Conservation (phyloP, 2,113 vertebrate genomes). For the human (Homo sapiens) region GRCh38 chr4:72979501-72980000, state of each 20-base stretch:
- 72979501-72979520: no score
- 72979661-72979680: neutral
- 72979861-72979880: neutral
- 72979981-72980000: neutral
- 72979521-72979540: no score
- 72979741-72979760: constrained; percentile 9
- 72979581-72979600: no score
- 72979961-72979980: neutral
- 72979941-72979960: neutral
- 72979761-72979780: neutral
- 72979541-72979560: no score
- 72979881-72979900: neutral
- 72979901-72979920: neutral
- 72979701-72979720: neutral
- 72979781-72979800: constrained; percentile 6
- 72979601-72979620: no score
- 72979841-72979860: neutral
- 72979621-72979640: no score
- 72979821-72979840: constrained; percentile 4
- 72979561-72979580: no score
- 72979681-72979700: neutral
- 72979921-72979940: neutral
- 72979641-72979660: neutral
- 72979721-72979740: neutral
- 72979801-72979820: neutral